Conservation (phyloP, 2,797 vertebrate species). For the Strix occidentalis region DNA sequence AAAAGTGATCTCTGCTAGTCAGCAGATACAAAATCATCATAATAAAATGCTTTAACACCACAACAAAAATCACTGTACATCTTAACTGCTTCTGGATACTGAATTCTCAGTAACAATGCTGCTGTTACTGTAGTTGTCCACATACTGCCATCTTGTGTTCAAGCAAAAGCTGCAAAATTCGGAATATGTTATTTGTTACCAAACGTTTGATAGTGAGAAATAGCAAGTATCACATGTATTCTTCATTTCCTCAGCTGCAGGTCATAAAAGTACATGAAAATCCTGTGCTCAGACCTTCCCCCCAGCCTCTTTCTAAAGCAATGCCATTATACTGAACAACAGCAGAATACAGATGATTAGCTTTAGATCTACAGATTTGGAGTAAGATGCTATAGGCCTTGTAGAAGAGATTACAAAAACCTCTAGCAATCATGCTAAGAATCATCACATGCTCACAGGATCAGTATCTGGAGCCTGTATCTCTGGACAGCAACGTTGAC, state of each 20-base stretch:
- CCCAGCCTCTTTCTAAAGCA: not conserved
- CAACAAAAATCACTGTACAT: not conserved
- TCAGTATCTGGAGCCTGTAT: not conserved
- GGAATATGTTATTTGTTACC: not conserved
- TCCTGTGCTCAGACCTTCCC: not conserved
- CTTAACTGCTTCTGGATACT: not conserved
- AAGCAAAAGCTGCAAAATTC: not conserved
- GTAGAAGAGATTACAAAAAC: not conserved
- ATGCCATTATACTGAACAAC: accelerated
- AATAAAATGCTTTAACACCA: not conserved
- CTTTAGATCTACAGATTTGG: not conserved
- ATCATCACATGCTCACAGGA: not conserved
- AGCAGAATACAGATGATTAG: not conserved
- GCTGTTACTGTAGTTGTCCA: not conserved
- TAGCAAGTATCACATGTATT: not conserved
- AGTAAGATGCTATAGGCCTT: not conserved
- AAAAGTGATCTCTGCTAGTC: not conserved
- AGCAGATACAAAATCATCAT: not conserved
- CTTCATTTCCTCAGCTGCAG: not conserved
- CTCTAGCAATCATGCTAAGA: not conserved
- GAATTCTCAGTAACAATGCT: not conserved
- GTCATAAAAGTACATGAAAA: not conserved
- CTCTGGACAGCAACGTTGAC: not conserved
- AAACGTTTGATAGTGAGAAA: not conserved
- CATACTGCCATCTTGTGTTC: constrained; percentile 65